These are phyloP conservation scores for Reticulitermes speratus DNA, from an alignment of 1,140 invertebrate genomes.

Conservation along the genomic window DNA sequence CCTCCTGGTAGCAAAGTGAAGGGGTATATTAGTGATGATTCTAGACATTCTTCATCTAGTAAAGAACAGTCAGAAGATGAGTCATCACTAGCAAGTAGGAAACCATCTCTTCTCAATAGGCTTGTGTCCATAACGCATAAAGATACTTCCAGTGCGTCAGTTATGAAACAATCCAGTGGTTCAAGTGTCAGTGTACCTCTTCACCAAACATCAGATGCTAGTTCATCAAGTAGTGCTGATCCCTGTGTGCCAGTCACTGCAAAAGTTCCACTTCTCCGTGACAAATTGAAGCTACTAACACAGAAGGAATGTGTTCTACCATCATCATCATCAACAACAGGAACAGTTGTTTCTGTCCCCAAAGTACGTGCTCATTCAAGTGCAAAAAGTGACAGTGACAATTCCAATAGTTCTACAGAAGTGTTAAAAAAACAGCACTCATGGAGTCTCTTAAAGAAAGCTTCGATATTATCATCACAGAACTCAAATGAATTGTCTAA, in stretches of 20 bases:
- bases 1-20: neutral
- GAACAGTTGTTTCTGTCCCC: neutral
- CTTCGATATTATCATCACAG: neutral
- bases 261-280: neutral
- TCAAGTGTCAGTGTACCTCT: no score
- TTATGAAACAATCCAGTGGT: neutral
- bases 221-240: neutral
- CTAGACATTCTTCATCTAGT: neutral
- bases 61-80: conserved; percentile 27
- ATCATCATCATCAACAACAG: neutral
- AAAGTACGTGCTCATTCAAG: neutral
- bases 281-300: neutral
- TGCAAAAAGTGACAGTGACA: neutral
- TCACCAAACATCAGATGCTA: no score
- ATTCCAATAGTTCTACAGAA: neutral
- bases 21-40: neutral
- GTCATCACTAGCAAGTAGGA: neutral
- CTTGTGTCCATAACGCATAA: conserved; percentile 14
- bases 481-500: neutral
- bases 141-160: neutral
- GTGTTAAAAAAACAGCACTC: conserved; percentile 22
- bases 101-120: neutral
- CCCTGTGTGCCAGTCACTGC: neutral
- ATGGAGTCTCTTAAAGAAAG: conserved; percentile 21
- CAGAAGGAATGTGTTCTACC: neutral